Base-by-base conservation (phyloP, 2,888 invertebrate genomes). In the Nomada ferruginata region DNA sequence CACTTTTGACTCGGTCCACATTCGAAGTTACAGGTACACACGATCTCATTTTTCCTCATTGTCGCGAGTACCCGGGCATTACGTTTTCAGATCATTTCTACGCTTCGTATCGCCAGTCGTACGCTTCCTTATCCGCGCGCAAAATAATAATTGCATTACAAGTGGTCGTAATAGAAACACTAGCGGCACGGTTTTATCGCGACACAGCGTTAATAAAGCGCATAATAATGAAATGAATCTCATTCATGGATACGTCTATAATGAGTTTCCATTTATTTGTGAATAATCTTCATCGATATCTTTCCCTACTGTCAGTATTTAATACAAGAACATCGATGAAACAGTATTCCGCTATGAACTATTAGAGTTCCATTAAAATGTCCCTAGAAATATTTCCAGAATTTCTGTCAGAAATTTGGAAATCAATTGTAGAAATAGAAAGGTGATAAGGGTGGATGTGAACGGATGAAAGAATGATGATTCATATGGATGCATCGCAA, bases 21-120 rank as follows among this genome's bases (percentile, higher is more conserved):
- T 86, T 71, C 76, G 77, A 85, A 78, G 82, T 69, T 76, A 70
- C 72, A 79, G 76, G 77, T 83, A 81, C 73, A 72, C 68, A 70
- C 60, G 64, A 76, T 75, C 59, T 64, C 23, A 29, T 69, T 72
- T 64, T 82, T 76, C 72, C 72, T 82, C 52, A 20, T 76, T 76
- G 72, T 61, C 44, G 36, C 53, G 53, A 61, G 55, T 44, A 55
- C n/a, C 36, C 7, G 42, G 68, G 53, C 69, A 59, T 69, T 47
- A 68, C 60, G 20, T n/a, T 36, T 42, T 44, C n/a, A 64, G 23
- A 11, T 42, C 44, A 75, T 75, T 69, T 36, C 4, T 36, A 57
- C 26, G 29, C 23, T 44, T 47, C 52, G 23, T 42, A 47, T 29
- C n/a, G 47, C 23, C 26, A 7, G 15, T 15, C 42, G n/a, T 52